phyloP scores from a whole-genome alignment of 2,888 invertebrate species.

The Drosophila stalkeri region DNA sequence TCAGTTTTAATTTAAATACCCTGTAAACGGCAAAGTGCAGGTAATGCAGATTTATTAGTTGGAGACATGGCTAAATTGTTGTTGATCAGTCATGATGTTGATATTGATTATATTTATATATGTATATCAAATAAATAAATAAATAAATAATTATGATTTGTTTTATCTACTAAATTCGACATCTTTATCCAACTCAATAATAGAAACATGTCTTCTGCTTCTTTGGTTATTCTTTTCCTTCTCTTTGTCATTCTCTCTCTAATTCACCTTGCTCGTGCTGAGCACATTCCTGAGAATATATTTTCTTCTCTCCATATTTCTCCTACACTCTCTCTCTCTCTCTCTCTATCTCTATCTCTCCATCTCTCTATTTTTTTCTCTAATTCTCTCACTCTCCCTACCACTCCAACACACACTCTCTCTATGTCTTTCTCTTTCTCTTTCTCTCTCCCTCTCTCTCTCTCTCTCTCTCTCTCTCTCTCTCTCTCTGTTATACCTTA shows the following conservation, averaged over 20 bases:
- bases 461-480: background rate
- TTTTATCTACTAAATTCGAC: no score
- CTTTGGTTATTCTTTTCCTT: background rate
- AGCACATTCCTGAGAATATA: background rate
- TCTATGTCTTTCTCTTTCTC: background rate
- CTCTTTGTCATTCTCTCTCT: background rate
- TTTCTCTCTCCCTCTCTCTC: background rate
- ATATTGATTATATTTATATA: no score
- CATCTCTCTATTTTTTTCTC: background rate
- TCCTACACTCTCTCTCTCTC: background rate
- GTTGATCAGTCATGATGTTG: no score
- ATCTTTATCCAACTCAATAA: no score
- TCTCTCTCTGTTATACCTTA: no score
- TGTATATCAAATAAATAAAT: no score
- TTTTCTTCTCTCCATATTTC: background rate
- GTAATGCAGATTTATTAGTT: background rate
- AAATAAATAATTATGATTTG: no score
- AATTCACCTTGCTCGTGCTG: no score
- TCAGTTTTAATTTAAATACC: conserved; percentile 57
- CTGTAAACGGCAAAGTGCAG: background rate
- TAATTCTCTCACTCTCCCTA: no score
- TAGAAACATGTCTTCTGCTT: no score
- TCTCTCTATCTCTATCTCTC: no score
- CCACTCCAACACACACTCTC: accelerated
- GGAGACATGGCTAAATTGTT: background rate